A percentile compares a stretch with the other conserved stretches of the same genome.
Conservation (phyloP, 2,888 invertebrate species). For the Chloroclystis v-ata region DNA sequence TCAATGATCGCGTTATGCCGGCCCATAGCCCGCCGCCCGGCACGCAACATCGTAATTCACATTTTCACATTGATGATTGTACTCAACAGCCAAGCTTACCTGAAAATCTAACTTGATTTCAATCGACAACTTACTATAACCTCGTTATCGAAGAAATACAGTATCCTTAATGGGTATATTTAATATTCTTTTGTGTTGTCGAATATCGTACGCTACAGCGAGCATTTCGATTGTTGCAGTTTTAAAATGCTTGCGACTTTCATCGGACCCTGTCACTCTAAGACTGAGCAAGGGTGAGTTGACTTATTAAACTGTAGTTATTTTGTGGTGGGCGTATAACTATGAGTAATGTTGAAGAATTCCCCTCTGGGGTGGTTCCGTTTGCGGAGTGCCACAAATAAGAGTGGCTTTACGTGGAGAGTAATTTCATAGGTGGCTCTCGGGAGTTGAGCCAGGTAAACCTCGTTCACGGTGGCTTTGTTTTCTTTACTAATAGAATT, state of each 20-base stretch:
- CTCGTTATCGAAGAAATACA: constrained; percentile 38
- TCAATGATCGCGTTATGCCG: constrained; percentile 61
- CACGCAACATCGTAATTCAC: constrained; percentile 62
- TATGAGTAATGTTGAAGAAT: constrained; percentile 56
- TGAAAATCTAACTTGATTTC: constrained; percentile 41
- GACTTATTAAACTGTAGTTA: constrained; percentile 20
- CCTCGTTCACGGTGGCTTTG: constrained; percentile 52
- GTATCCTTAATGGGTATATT: constrained; percentile 32
- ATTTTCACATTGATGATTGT: constrained; percentile 45
- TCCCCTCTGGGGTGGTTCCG: constrained; percentile 55
- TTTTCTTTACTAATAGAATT: constrained; percentile 54
- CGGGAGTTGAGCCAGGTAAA: constrained; percentile 51
- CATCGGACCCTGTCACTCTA: constrained; percentile 92
- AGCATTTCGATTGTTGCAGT: constrained; percentile 81
- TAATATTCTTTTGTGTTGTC: constrained; percentile 27
- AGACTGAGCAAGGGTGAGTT: constrained; percentile 92
- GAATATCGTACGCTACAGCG: constrained; percentile 16
- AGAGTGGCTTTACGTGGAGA: constrained; percentile 50
- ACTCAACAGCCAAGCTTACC: constrained; percentile 33
- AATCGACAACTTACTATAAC: constrained; percentile 35
- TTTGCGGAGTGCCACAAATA: constrained; percentile 58
- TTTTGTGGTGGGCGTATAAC: constrained; percentile 30
- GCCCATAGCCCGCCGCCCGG: constrained; percentile 32
- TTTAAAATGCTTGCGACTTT: constrained; percentile 94
- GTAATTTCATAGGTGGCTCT: constrained; percentile 60